Conservation (phyloP, 2,888 invertebrate genomes). For the Hydrotaea diabolus region DNA sequence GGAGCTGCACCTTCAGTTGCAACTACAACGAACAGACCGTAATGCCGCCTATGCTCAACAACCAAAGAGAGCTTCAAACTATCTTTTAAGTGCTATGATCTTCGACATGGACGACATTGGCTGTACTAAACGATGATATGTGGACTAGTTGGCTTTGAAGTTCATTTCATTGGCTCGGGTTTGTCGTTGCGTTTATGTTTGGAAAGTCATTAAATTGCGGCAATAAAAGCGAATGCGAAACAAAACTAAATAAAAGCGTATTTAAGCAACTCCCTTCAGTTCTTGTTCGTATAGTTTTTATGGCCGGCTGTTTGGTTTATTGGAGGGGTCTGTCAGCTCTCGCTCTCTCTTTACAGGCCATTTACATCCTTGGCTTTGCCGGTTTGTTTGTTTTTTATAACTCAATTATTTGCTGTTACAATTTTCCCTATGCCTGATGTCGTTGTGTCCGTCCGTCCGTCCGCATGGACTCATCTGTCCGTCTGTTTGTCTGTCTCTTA, state of each 20-base stretch:
- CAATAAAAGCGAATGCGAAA: constrained; percentile 45
- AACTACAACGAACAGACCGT: no score
- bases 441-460: background rate
- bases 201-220: constrained; percentile 62
- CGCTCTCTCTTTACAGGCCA: constrained; percentile 64
- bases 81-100: background rate
- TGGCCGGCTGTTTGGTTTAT: constrained; percentile 59
- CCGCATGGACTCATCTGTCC: no score
- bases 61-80: background rate
- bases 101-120: background rate
- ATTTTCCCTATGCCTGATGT: background rate
- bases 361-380: constrained; percentile 46
- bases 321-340: constrained; percentile 62
- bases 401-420: constrained; percentile 66
- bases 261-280: constrained; percentile 8
- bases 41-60: no score
- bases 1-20: no score
- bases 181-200: constrained; percentile 39
- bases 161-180: constrained; percentile 13
- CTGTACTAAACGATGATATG: background rate
- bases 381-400: constrained; percentile 60
- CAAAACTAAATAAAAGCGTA: constrained; percentile 30
- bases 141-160: constrained; percentile 20
- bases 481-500: background rate
- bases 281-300: constrained; percentile 45